Percentiles rank a stretch among this genome's conserved stretches.
Conservation (phyloP, 2,888 invertebrate species). For the Andrena trimmerana region DNA sequence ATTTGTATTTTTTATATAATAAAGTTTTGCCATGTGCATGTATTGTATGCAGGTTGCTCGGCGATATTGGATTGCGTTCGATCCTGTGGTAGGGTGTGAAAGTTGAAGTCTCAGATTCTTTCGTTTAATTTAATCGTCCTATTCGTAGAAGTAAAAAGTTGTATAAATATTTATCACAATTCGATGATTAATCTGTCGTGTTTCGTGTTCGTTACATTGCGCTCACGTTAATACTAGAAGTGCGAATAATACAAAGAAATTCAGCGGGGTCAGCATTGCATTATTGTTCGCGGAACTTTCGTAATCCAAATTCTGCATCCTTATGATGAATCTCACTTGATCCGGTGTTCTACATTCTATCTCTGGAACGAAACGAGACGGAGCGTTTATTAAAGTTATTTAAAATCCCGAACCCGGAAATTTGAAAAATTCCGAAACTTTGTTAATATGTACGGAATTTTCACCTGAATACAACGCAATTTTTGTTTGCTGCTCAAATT, state of each 20-base stretch:
- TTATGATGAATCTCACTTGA: slow-evolving; percentile 86
- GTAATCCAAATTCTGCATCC: slow-evolving; percentile 61
- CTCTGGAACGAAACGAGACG: slow-evolving; percentile 85
- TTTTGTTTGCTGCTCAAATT: no score
- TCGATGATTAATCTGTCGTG: background rate
- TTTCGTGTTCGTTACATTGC: background rate
- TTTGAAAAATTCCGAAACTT: no score
- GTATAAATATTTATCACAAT: slow-evolving; percentile 6
- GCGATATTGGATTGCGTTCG: background rate
- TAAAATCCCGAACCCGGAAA: no score
- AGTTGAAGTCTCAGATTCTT: background rate
- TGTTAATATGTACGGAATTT: no score
- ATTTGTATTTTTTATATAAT: slow-evolving; percentile 68
- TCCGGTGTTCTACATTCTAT: slow-evolving; percentile 89
- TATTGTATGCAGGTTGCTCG: background rate
- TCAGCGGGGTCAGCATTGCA: slow-evolving; percentile 2
- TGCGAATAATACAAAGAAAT: slow-evolving; percentile 18
- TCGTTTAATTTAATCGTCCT: background rate
- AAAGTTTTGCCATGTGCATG: slow-evolving; percentile 44
- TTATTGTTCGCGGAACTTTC: slow-evolving; percentile 43
- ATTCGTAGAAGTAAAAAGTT: slow-evolving; percentile 3
- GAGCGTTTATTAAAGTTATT: no score
- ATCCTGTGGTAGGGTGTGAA: background rate
- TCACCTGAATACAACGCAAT: no score
- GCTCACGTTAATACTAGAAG: background rate